A percentile compares a stretch with the other conserved stretches of the same genome.
phyloP scores from a whole-genome alignment of 1,140 invertebrate species.

The Capitella teleta region DNA sequence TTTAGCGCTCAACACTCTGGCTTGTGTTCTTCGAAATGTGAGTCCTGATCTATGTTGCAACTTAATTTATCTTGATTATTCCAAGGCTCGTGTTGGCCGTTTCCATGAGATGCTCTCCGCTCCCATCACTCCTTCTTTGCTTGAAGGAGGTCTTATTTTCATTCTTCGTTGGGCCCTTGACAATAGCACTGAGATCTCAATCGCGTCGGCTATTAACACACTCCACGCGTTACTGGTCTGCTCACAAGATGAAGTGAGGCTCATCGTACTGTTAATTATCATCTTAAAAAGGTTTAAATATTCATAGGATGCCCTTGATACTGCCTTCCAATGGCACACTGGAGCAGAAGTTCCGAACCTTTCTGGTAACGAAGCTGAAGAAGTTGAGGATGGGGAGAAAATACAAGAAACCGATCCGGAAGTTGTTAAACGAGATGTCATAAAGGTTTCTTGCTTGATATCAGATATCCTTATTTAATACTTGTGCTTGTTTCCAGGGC shows the following conservation, averaged over 20 bases:
- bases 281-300: neutral
- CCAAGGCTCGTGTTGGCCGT: constrained; percentile 33
- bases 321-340: constrained; percentile 51
- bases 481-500: too few species aligned
- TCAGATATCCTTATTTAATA: too few species aligned
- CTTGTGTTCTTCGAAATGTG: constrained; percentile 62
- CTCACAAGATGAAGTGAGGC: constrained; percentile 57
- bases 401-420: constrained; percentile 66
- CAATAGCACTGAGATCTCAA: constrained; percentile 59
- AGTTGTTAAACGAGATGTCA: constrained; percentile 50
- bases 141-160: constrained; percentile 59
- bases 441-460: too few species aligned
- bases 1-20: constrained; percentile 63
- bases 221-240: constrained; percentile 61
- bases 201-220: constrained; percentile 61
- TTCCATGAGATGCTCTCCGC: constrained; percentile 47
- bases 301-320: neutral
- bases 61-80: neutral
- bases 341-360: constrained; percentile 53
- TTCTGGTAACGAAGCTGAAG: constrained; percentile 27
- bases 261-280: neutral
- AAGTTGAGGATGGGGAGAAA: constrained; percentile 46
- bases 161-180: constrained; percentile 73
- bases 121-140: constrained; percentile 43
- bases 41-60: constrained; percentile 3